Percentiles rank a stretch among this genome's conserved stretches.
Conservation (phyloP, 2,113 vertebrate genomes). For the Herpetotheres cachinnans region DNA sequence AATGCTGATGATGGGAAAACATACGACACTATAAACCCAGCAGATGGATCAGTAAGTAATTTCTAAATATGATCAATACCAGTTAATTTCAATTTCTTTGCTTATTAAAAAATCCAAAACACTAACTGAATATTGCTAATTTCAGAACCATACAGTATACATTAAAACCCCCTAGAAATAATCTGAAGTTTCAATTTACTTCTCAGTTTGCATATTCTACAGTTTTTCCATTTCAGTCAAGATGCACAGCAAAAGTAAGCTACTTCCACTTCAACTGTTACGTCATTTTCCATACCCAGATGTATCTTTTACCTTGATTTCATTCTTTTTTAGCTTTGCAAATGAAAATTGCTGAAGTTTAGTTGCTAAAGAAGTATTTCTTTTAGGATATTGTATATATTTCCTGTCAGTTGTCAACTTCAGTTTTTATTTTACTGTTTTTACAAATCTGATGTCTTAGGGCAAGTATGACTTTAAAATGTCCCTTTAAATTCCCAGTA, state of each 20-base stretch:
- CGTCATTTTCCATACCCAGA: not conserved
- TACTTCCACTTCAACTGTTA: not conserved
- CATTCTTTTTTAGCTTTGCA: not conserved
- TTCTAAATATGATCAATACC: not conserved
- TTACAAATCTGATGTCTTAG: not conserved
- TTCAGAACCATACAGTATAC: not conserved
- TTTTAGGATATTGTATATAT: not conserved
- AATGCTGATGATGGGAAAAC: slow-evolving; percentile 78
- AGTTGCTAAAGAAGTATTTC: not conserved
- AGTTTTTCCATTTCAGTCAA: not conserved
- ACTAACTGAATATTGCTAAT: not conserved
- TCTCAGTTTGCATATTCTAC: not conserved
- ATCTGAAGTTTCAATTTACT: not conserved
- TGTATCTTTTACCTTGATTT: not conserved
- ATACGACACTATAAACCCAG: slow-evolving; percentile 79
- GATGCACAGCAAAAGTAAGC: not conserved
- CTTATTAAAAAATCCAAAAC: not conserved
- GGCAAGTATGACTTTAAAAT: not conserved
- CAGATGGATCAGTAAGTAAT: slow-evolving; percentile 82
- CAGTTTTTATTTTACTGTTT: not conserved
- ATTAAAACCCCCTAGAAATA: not conserved
- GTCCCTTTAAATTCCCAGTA: not conserved
- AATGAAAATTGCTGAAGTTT: not conserved
- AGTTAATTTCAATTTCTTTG: not conserved
- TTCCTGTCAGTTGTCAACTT: not conserved